Conservation (phyloP, 2,888 invertebrate genomes). For the Hyposoter didymator region DNA sequence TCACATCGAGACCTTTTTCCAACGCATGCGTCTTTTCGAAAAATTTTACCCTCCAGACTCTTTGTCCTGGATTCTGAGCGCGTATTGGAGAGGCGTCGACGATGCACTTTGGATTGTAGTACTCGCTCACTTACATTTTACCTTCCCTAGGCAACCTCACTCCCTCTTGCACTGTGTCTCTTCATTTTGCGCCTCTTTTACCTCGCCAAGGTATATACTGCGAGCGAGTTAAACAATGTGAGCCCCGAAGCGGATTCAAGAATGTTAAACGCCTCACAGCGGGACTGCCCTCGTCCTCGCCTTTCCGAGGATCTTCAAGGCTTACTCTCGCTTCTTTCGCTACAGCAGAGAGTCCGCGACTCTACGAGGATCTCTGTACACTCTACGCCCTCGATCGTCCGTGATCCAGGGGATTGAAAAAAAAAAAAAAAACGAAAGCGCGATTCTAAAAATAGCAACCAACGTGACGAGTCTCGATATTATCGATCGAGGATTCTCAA, state of each 20-base stretch:
- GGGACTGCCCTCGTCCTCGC: conserved; percentile 66
- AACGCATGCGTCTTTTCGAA: background rate
- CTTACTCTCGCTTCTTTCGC: conserved; percentile 63
- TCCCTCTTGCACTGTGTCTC: conserved; percentile 39
- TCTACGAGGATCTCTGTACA: conserved; percentile 23
- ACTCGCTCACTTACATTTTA: conserved; percentile 10
- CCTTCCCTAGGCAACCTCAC: background rate
- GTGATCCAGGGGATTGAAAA: conserved; percentile 22
- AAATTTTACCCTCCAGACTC: conserved; percentile 13
- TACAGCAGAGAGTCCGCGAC: conserved; percentile 35
- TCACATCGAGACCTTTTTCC: background rate
- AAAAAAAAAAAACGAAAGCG: conserved; percentile 29
- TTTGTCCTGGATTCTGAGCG: conserved; percentile 9
- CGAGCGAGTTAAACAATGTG: conserved; percentile 67
- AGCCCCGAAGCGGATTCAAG: conserved; percentile 69
- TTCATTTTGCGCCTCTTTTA: conserved; percentile 37
- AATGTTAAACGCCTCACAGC: conserved; percentile 67
- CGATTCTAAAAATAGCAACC: conserved; percentile 59
- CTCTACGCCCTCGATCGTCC: conserved; percentile 48
- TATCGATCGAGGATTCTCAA: conserved; percentile 25
- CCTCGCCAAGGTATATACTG: conserved; percentile 61
- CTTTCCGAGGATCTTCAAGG: conserved; percentile 71
- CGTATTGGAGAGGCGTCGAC: conserved; percentile 26
- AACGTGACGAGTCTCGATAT: conserved; percentile 29
- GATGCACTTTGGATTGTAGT: conserved; percentile 46